A percentile compares a stretch with the other conserved stretches of the same genome.
phyloP scores from a whole-genome alignment of 2,888 invertebrate species.

The Mythimna lalbum region DNA sequence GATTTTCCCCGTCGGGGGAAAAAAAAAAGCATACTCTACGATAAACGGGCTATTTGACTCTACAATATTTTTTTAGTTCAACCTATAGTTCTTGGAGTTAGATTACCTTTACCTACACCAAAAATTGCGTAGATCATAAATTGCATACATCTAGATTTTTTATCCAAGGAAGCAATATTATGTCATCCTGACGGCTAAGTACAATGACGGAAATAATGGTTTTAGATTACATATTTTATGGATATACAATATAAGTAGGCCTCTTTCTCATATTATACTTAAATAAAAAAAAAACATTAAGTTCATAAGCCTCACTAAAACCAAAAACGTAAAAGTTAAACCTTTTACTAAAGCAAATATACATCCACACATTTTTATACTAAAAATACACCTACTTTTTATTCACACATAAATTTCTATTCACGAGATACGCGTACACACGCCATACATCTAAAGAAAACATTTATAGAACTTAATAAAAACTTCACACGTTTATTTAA shows the following conservation, averaged over 20 bases:
- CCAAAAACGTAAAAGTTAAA: background rate
- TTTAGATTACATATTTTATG: background rate
- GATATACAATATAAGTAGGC: background rate
- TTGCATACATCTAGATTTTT: background rate
- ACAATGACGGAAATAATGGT: no score
- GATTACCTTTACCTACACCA: no score
- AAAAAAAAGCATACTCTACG: no score
- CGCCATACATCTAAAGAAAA: conserved; percentile 37
- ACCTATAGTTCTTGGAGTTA: no score
- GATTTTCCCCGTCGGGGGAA: no score
- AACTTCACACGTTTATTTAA: conserved; percentile 23
- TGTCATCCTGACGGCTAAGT: background rate
- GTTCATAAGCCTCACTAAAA: background rate
- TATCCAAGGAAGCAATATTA: no score
- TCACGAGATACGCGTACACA: conserved; percentile 7
- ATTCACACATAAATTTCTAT: conserved; percentile 13
- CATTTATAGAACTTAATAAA: conserved; percentile 23
- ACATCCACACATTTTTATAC: background rate
- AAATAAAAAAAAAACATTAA: background rate
- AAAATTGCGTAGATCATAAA: no score
- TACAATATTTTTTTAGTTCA: no score
- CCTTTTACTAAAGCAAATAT: background rate
- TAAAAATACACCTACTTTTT: conserved; percentile 13
- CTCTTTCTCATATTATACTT: background rate
- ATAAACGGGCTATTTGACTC: no score